phyloP scores from a whole-genome alignment of 2,797 vertebrate species.

The Perodicticus potto region DNA sequence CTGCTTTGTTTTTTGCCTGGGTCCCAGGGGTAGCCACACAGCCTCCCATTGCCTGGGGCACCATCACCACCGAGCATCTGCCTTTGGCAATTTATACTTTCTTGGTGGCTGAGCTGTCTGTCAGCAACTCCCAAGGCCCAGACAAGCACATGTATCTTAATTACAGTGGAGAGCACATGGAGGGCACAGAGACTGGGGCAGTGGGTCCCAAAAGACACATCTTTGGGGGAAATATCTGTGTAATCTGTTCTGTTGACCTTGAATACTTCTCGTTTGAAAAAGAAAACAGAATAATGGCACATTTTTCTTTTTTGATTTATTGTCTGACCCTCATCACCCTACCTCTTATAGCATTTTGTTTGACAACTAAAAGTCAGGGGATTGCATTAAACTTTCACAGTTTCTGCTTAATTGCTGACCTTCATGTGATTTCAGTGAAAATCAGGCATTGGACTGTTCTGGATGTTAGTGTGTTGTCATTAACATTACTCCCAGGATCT shows the following conservation, averaged over 20 bases:
- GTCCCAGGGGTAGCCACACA: constrained; percentile 39
- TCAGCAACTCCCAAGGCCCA: constrained; percentile 61
- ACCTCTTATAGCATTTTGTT: constrained; percentile 68
- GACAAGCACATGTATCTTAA: constrained; percentile 63
- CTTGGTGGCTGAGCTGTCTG: constrained; percentile 51
- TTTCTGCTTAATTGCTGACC: constrained; percentile 69
- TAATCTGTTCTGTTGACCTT: constrained; percentile 71
- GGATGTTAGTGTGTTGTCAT: constrained; percentile 59
- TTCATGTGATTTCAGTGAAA: constrained; percentile 71
- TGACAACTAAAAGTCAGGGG: constrained; percentile 66
- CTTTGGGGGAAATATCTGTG: constrained; percentile 21
- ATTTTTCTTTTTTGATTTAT: constrained; percentile 70
- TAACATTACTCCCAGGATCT: constrained; percentile 69
- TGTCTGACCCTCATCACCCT: constrained; percentile 44
- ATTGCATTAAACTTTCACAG: constrained; percentile 53
- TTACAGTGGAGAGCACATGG: constrained; percentile 31
- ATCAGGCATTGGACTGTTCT: constrained; percentile 53
- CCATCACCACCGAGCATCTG: constrained; percentile 61
- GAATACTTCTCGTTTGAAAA: constrained; percentile 56
- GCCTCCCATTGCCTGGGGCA: constrained; percentile 62
- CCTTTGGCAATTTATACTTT: constrained; percentile 63
- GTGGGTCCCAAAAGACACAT: not conserved
- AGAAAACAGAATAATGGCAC: constrained; percentile 37
- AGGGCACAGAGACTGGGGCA: not conserved
- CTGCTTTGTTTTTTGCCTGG: constrained; percentile 46